These are phyloP conservation scores for Neostethus bicornis DNA, from an alignment of 2,797 vertebrate species.

Conservation along the genomic window DNA sequence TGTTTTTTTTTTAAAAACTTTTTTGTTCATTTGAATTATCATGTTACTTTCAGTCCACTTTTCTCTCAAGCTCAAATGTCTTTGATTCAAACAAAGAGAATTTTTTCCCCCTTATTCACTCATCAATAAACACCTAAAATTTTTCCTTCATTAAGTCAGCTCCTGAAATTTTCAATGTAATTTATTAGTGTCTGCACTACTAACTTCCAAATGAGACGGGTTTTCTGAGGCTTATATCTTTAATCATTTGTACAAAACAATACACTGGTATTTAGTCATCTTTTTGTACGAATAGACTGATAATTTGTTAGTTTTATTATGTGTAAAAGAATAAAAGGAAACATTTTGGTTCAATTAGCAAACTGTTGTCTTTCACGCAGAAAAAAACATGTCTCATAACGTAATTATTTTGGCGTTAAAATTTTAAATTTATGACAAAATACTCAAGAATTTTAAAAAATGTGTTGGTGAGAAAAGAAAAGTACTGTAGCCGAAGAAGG, in stretches of 20 bases:
- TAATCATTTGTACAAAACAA: background rate
- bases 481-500: too few relatives aligned
- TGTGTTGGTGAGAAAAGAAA: too few relatives aligned
- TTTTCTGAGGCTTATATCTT: background rate
- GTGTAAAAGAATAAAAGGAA: background rate
- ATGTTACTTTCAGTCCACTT: too few relatives aligned
- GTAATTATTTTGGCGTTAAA: too few relatives aligned
- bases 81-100: too few relatives aligned
- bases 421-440: too few relatives aligned
- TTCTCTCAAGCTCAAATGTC: too few relatives aligned
- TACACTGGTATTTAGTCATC: background rate
- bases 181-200: background rate
- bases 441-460: too few relatives aligned
- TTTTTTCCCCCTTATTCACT: too few relatives aligned
- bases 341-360: background rate
- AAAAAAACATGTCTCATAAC: background rate
- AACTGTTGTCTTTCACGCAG: background rate
- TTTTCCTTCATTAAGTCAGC: constrained; percentile 14
- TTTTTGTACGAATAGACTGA: background rate
- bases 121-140: background rate
- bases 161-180: background rate
- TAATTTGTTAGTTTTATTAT: background rate
- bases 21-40: too few relatives aligned
- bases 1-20: too few relatives aligned
- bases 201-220: too few relatives aligned